A percentile compares a stretch with the other conserved stretches of the same genome.
These are phyloP conservation scores for Garra rufa DNA, from an alignment of 2,113 vertebrate genomes.

Conservation along the genomic window DNA sequence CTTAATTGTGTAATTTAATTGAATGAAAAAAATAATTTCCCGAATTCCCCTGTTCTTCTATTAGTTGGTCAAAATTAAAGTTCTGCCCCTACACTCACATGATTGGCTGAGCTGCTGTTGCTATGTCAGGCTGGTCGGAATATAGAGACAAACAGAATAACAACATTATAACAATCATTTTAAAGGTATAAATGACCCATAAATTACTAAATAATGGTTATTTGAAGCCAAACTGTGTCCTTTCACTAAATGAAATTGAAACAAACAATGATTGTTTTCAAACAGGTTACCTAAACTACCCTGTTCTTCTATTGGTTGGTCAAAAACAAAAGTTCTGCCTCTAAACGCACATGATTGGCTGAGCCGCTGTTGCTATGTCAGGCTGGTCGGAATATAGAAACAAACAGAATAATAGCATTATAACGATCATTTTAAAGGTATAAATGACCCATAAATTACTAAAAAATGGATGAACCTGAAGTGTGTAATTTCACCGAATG, in stretches of 20 bases:
- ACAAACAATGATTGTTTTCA: background rate
- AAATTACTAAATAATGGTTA: background rate
- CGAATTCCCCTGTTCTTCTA: background rate
- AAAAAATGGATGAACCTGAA: background rate
- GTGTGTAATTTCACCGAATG: background rate
- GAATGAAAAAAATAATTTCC: background rate
- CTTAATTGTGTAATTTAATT: background rate
- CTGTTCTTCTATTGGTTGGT: background rate
- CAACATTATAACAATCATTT: background rate
- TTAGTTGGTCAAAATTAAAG: background rate
- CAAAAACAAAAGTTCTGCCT: background rate
- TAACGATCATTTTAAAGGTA: background rate
- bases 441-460: background rate
- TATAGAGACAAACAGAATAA: background rate
- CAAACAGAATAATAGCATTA: background rate
- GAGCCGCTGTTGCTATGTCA: background rate
- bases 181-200: background rate
- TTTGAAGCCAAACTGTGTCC: background rate
- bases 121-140: background rate
- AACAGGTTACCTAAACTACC: background rate
- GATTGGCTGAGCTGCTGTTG: background rate
- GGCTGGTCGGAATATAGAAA: background rate
- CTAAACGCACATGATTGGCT: background rate
- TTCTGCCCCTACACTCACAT: background rate
- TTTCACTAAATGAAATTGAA: background rate